Percentiles rank a stretch among this genome's conserved stretches.
Conservation (phyloP, 2,888 invertebrate genomes). For the Marronus borbonicus region DNA sequence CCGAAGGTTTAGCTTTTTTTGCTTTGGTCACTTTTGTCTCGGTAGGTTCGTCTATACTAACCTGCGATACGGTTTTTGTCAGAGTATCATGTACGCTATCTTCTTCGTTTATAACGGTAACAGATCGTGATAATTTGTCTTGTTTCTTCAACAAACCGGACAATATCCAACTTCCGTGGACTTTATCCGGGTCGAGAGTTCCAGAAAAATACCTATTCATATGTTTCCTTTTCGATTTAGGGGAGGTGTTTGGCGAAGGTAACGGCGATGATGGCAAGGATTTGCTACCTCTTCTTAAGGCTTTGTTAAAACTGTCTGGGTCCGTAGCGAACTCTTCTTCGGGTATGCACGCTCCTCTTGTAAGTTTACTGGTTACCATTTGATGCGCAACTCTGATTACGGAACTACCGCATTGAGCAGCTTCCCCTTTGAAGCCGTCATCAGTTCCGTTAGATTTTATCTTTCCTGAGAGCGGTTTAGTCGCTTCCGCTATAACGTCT, state of each 20-base stretch:
- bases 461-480: conserved; percentile 51
- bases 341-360: conserved; percentile 26
- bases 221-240: conserved; percentile 72
- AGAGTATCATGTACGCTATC: conserved; percentile 65
- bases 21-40: conserved; percentile 66
- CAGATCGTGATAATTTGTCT: conserved; percentile 71
- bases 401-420: conserved; percentile 80
- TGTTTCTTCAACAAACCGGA: conserved; percentile 78
- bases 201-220: conserved; percentile 77
- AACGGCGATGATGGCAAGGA: conserved; percentile 82
- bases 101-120: conserved; percentile 76
- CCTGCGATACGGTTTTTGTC: conserved; percentile 53
- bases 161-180: conserved; percentile 76
- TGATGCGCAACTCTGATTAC: conserved; percentile 75
- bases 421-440: conserved; percentile 81
- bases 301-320: conserved; percentile 67
- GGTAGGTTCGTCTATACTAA: conserved; percentile 58
- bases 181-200: conserved; percentile 68
- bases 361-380: conserved; percentile 73
- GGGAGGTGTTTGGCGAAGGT: conserved; percentile 76
- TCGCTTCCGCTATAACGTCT: conserved; percentile 28
- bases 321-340: conserved; percentile 54
- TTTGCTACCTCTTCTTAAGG: conserved; percentile 77
- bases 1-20: conserved; percentile 77
- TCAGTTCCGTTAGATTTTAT: conserved; percentile 78